Evolutionary conservation across 2,797 vertebrate species (phyloP).

Genomic region (Babyrousa celebensis): DNA sequence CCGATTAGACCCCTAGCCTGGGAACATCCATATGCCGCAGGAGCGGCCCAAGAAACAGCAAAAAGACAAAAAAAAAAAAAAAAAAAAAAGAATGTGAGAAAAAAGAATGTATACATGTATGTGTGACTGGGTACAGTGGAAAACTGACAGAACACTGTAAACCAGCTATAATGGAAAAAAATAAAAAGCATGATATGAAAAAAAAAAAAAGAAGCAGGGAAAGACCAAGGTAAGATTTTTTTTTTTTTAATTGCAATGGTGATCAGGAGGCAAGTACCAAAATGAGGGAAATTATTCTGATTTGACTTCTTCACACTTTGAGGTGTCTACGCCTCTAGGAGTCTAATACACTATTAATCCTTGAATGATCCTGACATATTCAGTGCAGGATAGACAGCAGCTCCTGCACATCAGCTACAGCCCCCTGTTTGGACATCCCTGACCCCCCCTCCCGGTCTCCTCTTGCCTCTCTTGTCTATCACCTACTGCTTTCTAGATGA

Average conservation of each 20-base stretch:
- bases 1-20: too few species aligned
- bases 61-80: too few species aligned
- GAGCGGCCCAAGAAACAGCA: too few species aligned
- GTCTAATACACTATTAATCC: not conserved
- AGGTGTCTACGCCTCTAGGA: not conserved
- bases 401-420: rapidly evolving
- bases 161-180: too few species aligned
- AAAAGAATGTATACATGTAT: too few species aligned
- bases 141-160: too few species aligned
- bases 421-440: not conserved
- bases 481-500: not conserved
- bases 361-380: not conserved
- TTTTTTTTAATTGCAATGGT: not conserved
- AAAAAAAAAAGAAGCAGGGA: not conserved
- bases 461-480: not conserved
- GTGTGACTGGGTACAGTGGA: too few species aligned
- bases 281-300: not conserved
- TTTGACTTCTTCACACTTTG: not conserved
- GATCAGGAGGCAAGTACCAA: not conserved
- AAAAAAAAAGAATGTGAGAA: not conserved
- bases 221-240: not conserved
- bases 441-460: not conserved
- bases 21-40: too few species aligned
- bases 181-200: too few species aligned
- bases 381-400: not conserved